Conservation (phyloP, 2,888 invertebrate genomes). For the Tipula unca region DNA sequence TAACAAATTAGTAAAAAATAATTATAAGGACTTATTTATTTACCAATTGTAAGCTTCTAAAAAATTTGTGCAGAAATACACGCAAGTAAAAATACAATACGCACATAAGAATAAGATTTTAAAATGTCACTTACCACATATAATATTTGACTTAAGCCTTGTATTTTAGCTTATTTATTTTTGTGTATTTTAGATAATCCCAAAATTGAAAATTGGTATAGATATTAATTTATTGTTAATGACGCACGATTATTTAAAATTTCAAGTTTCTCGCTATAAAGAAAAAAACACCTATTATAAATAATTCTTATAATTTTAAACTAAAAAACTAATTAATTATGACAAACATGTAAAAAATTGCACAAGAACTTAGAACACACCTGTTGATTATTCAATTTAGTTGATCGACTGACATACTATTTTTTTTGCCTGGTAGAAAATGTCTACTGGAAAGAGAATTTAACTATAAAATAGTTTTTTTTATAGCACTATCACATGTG, state of each 20-base stretch:
- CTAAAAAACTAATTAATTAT: neutral
- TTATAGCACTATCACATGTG: neutral
- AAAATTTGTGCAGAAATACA: neutral
- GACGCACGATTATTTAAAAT: neutral
- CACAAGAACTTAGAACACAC: neutral
- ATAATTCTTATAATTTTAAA: neutral
- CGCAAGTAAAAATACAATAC: neutral
- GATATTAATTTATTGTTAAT: neutral
- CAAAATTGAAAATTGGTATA: neutral
- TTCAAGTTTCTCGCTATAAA: neutral
- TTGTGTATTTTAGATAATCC: neutral
- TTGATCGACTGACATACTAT: neutral
- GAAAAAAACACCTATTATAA: neutral
- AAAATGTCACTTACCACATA: neutral
- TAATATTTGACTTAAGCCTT: neutral
- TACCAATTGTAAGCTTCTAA: neutral
- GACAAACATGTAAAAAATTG: neutral
- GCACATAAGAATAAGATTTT: neutral
- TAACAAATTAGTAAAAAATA: too few species aligned
- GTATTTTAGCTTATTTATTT: neutral
- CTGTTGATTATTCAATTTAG: constrained; percentile 8
- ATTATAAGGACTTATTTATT: too few species aligned
- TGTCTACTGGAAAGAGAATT: neutral
- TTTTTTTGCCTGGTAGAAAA: neutral
- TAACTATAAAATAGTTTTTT: neutral